Conservation (phyloP, 2,797 vertebrate species). For the Morelia viridis region DNA sequence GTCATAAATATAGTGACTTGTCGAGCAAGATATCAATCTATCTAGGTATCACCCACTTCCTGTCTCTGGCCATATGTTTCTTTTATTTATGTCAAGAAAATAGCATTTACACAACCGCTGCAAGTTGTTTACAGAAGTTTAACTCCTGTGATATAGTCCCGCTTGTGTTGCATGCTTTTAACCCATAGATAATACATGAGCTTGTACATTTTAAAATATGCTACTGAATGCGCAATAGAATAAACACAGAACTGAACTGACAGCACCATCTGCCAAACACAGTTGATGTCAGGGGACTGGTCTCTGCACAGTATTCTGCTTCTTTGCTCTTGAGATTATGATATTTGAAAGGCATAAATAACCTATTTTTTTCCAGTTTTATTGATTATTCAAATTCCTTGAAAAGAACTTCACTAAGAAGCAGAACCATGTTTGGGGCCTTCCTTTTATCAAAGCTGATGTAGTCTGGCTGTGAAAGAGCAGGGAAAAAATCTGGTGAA, state of each 20-base stretch:
- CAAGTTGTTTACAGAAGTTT: slow-evolving; percentile 89
- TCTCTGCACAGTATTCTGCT: slow-evolving; percentile 74
- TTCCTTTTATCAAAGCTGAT: slow-evolving; percentile 20
- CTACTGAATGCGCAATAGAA: slow-evolving; percentile 84
- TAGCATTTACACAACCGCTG: slow-evolving; percentile 81
- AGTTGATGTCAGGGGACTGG: slow-evolving; percentile 78
- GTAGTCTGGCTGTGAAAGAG: slow-evolving; percentile 34
- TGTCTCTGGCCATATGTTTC: slow-evolving; percentile 90
- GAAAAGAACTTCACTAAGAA: slow-evolving; percentile 35
- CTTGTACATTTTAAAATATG: slow-evolving; percentile 80
- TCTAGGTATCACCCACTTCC: slow-evolving; percentile 82
- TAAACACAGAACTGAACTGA: slow-evolving; percentile 84
- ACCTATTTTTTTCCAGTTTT: slow-evolving; percentile 79
- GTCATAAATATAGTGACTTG: slow-evolving; percentile 77
- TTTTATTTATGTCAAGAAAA: slow-evolving; percentile 89
- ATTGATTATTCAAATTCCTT: slow-evolving; percentile 51
- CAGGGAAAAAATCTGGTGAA: background rate
- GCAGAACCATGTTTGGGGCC: background rate
- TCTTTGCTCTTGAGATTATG: slow-evolving; percentile 76
- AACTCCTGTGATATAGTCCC: slow-evolving; percentile 80
- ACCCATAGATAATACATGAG: slow-evolving; percentile 88
- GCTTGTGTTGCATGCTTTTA: slow-evolving; percentile 83
- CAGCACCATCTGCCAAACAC: slow-evolving; percentile 88
- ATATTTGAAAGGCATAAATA: slow-evolving; percentile 76
- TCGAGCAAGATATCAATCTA: slow-evolving; percentile 75